Evolutionary conservation across 2,797 vertebrate species (phyloP).

Genomic region (Falco rusticolus): DNA sequence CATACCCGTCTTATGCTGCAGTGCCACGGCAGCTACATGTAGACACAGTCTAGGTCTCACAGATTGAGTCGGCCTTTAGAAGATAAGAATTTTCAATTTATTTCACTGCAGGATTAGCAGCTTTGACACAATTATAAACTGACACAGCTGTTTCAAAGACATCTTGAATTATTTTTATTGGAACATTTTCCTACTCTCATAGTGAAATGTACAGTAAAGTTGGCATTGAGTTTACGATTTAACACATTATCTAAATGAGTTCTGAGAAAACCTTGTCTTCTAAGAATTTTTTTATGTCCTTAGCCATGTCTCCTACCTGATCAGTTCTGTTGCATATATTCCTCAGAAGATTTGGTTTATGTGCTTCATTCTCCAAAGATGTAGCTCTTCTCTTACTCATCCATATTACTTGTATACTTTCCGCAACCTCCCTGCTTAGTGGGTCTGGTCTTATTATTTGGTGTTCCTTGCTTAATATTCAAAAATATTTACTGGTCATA

Average conservation of each 20-base stretch:
- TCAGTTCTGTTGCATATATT: background rate
- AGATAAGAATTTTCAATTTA: background rate
- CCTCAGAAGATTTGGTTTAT: background rate
- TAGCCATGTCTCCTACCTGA: background rate
- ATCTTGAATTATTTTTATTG: background rate
- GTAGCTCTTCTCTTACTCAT: background rate
- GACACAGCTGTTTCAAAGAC: background rate
- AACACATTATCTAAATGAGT: background rate
- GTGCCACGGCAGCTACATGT: fast-evolving
- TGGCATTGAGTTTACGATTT: background rate
- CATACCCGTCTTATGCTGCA: background rate
- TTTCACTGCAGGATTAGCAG: background rate
- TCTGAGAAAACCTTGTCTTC: background rate
- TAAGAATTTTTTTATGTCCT: background rate
- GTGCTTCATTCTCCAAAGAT: background rate
- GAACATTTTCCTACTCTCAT: background rate
- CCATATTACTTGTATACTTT: background rate
- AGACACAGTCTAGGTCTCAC: background rate
- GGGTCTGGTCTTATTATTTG: background rate
- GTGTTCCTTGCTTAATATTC: background rate
- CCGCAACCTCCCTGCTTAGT: background rate
- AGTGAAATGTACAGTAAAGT: background rate
- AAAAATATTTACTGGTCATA: background rate
- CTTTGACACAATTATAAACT: background rate
- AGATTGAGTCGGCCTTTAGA: background rate